Evolutionary conservation across 2,797 vertebrate genomes (phyloP), one percentile per base, ranked within the genome.

Genomic region (Cryptoprocta ferox): DNA sequence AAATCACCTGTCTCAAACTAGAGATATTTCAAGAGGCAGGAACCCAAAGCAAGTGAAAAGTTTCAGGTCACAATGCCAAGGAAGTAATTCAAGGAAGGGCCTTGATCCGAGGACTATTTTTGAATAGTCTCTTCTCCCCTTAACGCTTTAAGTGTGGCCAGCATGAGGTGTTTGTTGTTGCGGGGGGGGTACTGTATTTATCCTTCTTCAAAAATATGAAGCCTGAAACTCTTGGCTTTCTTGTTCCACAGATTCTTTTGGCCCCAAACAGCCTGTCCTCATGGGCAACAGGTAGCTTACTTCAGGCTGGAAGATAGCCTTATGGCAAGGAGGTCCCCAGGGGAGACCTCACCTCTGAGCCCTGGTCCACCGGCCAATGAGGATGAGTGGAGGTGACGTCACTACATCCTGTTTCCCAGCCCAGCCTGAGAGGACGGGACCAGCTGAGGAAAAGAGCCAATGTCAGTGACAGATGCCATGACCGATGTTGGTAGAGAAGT

Each of bases 401-500:
- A 96, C 39, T 48, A 6, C 76, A 61, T 86, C 59, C 83, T 71
- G 39, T 70, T 80, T 81, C 89, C 91, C 91, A 70, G 92, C 63
- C 76, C n/a, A 35, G 28, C 48, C 30, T 0, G 84, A 63, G 89
- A 94, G 83, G 19, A 39, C 30, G 86, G 80, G 61, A 78, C 94
- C n/a, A 35, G 66, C 21, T 76, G 56, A 78, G 89, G 66, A n/a
- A 87, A 78, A 65, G 73, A 91, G 89, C 96, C 71, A 78, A 19
- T 2, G 32, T 24, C 28, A 92, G 71, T 82, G 94, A 91, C 39
- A 13, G 61, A 76, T 50, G 71, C 79, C 96, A 71, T 6, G 21
- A 30, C 75, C 16, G 5, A 91, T 32, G 71, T 85, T 96, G 94
- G 96, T 98, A 73, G 96, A 96, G 96, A 97, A 83, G 63, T 39